Conservation (phyloP, 2,888 invertebrate genomes). For the Rotaria macrura region DNA sequence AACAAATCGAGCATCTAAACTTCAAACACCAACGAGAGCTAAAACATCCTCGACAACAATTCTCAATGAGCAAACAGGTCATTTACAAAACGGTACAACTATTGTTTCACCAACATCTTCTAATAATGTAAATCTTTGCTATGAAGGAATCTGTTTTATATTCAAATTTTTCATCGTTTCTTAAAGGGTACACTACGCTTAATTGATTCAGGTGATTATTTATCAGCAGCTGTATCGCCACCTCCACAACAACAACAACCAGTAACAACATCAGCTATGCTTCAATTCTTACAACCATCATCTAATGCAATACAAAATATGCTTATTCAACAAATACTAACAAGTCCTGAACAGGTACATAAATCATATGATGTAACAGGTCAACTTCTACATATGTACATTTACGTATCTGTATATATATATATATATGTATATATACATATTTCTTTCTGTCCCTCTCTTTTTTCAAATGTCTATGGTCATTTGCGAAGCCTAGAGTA, state of each 20-base stretch:
- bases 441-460: too few species aligned
- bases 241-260: neutral
- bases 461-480: neutral
- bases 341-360: conserved; percentile 15
- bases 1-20: conserved; percentile 2
- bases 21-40: neutral
- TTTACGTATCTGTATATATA: too few species aligned
- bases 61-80: neutral
- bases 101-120: neutral
- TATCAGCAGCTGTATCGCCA: neutral
- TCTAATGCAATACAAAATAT: conserved; percentile 21
- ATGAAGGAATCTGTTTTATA: neutral
- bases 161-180: neutral
- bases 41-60: neutral
- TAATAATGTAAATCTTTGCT: neutral
- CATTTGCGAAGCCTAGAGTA: neutral
- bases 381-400: too few species aligned
- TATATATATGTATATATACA: too few species aligned
- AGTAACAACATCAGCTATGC: neutral
- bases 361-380: neutral
- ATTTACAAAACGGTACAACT: neutral
- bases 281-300: conserved; percentile 1
- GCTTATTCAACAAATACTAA: conserved; percentile 21
- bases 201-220: neutral
- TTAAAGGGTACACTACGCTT: conserved; percentile 6